Conservation (phyloP, 2,888 invertebrate genomes). For the Uloborus plumipes region DNA sequence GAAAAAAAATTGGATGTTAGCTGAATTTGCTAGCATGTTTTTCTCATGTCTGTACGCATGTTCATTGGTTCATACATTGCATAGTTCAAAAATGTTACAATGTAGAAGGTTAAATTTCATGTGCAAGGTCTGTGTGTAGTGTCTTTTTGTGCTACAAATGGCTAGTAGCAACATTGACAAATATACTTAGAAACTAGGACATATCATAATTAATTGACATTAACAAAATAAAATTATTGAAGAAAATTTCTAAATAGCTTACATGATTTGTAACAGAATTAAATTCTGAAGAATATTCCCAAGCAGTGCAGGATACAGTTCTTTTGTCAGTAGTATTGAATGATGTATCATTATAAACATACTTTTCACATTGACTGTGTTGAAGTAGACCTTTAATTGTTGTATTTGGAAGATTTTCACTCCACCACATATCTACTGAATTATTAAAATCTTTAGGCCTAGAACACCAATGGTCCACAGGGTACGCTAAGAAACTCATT, state of each 20-base stretch:
- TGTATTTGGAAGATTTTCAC: constrained; percentile 10
- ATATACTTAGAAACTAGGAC: background rate
- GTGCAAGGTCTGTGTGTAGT: too few species aligned
- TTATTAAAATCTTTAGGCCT: constrained; percentile 9
- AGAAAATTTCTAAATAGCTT: background rate
- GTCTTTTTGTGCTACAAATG: too few species aligned
- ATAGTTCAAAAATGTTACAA: too few species aligned
- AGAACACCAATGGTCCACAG: constrained; percentile 22
- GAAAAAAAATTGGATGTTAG: too few species aligned
- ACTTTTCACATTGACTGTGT: constrained; percentile 34
- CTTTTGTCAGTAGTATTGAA: background rate
- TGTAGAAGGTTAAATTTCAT: too few species aligned
- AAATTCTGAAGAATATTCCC: constrained; percentile 6
- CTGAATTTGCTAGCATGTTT: too few species aligned
- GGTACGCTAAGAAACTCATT: constrained; percentile 15
- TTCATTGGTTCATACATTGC: too few species aligned
- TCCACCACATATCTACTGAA: constrained; percentile 14
- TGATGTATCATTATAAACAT: background rate
- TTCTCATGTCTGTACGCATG: too few species aligned
- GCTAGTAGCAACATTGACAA: too few species aligned
- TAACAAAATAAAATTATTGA: too few species aligned
- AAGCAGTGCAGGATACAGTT: background rate
- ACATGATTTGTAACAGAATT: constrained; percentile 10
- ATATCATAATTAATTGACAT: too few species aligned
- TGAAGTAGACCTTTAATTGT: background rate